Evolutionary conservation across 2,113 vertebrate species (phyloP).

Genomic region (Limnothrissa miodon): DNA sequence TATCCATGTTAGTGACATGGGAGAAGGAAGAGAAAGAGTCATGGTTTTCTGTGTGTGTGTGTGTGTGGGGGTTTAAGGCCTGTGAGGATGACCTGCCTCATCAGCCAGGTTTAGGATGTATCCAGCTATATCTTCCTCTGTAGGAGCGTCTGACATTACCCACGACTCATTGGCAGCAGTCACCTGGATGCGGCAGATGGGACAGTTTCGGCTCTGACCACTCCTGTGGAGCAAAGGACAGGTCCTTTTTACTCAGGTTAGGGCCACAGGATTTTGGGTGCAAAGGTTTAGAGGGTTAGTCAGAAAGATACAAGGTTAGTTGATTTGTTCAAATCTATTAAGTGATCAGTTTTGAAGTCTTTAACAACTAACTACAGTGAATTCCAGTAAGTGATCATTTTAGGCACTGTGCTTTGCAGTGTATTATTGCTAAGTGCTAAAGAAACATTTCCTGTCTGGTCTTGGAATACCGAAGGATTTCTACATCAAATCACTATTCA

Average conservation of each 20-base stretch:
- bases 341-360: too few species aligned
- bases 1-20: not conserved
- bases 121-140: slow-evolving; percentile 89
- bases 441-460: not conserved
- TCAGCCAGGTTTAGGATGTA: slow-evolving; percentile 97
- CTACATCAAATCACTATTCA: not conserved
- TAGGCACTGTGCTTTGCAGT: too few species aligned
- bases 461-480: not conserved
- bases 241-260: not conserved
- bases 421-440: too few species aligned
- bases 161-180: slow-evolving; percentile 90
- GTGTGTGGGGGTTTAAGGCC: slow-evolving; percentile 72
- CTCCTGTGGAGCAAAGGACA: slow-evolving; percentile 74
- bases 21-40: not conserved
- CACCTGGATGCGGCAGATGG: slow-evolving; percentile 93
- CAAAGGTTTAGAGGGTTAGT: not conserved
- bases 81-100: slow-evolving; percentile 88
- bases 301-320: not conserved
- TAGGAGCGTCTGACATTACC: slow-evolving; percentile 95
- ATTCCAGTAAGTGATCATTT: too few species aligned
- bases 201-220: slow-evolving; percentile 90
- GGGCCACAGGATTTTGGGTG: too few species aligned
- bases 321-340: too few species aligned
- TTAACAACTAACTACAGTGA: too few species aligned
- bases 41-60: not conserved